A percentile compares a stretch with the other conserved stretches of the same genome.
These are phyloP conservation scores for Urosaurus nigricauda DNA, from an alignment of 2,797 vertebrate species.

Conservation along the genomic window DNA sequence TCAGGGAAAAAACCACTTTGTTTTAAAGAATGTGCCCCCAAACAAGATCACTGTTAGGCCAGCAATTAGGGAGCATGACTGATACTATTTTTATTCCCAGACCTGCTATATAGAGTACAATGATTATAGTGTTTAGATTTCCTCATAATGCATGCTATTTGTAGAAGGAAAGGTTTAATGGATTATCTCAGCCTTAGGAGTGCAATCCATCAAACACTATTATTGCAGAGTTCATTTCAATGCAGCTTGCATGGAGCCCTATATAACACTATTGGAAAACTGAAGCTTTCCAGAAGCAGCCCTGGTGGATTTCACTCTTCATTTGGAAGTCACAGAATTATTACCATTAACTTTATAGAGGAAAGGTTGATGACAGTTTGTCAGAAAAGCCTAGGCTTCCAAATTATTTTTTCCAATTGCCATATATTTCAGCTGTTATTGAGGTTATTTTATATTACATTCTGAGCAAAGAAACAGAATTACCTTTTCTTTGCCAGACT, in stretches of 20 bases:
- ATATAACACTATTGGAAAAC: not conserved
- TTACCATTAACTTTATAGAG: not conserved
- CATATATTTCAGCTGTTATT: constrained; percentile 58
- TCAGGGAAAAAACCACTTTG: not conserved
- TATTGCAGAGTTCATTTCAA: constrained; percentile 22
- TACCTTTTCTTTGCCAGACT: constrained; percentile 72
- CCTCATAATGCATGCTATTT: constrained; percentile 31
- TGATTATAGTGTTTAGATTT: constrained; percentile 49
- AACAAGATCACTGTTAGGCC: constrained; percentile 13
- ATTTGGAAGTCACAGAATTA: constrained; percentile 15
- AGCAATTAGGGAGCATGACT: constrained; percentile 39
- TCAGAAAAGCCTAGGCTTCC: constrained; percentile 48
- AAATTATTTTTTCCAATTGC: constrained; percentile 46
- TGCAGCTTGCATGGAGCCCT: not conserved
- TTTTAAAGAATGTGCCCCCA: constrained; percentile 16
- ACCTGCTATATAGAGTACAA: constrained; percentile 28
- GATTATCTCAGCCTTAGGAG: constrained; percentile 23
- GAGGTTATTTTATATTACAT: constrained; percentile 53
- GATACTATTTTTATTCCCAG: constrained; percentile 41
- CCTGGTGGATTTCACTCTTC: constrained; percentile 15
- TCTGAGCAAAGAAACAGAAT: constrained; percentile 69
- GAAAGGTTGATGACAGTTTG: constrained; percentile 20
- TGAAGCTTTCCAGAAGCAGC: constrained; percentile 17
- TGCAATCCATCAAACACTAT: constrained; percentile 34
- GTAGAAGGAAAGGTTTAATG: constrained; percentile 8